Conservation (phyloP, 2,797 vertebrate species). For the Rallus crepitans region DNA sequence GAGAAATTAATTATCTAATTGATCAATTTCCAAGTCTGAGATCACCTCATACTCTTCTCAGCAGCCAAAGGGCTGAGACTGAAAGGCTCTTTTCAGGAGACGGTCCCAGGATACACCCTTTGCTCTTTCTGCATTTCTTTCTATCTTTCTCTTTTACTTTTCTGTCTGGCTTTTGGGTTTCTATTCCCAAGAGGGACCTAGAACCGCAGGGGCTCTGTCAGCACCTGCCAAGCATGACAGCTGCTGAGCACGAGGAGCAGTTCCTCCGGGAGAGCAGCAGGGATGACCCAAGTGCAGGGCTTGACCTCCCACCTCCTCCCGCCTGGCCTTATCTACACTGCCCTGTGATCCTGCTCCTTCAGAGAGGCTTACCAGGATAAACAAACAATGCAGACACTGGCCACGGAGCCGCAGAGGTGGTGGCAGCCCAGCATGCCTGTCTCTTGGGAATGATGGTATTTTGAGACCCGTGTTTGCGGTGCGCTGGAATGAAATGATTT, state of each 20-base stretch:
- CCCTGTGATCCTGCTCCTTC: not conserved
- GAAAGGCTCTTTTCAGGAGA: not conserved
- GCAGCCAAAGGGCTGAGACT: not conserved
- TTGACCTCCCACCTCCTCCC: not conserved
- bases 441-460: not conserved
- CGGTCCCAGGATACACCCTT: not conserved
- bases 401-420: rapidly evolving
- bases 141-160: not conserved
- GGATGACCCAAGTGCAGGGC: not conserved
- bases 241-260: too few relatives aligned
- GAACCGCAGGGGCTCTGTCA: not conserved
- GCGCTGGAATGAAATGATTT: not conserved
- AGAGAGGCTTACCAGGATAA: not conserved
- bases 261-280: not conserved
- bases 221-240: rapidly evolving
- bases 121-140: not conserved
- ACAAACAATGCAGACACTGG: not conserved
- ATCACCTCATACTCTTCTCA: not conserved
- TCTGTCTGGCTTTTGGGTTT: not conserved
- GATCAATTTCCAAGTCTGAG: not conserved
- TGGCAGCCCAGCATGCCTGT: not conserved
- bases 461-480: not conserved
- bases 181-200: not conserved
- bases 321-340: not conserved
- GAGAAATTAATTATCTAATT: not conserved